A percentile compares a stretch with the other conserved stretches of the same genome.
These are phyloP conservation scores for Cydia splendana DNA, from an alignment of 1,140 invertebrate genomes.

Conservation along the genomic window DNA sequence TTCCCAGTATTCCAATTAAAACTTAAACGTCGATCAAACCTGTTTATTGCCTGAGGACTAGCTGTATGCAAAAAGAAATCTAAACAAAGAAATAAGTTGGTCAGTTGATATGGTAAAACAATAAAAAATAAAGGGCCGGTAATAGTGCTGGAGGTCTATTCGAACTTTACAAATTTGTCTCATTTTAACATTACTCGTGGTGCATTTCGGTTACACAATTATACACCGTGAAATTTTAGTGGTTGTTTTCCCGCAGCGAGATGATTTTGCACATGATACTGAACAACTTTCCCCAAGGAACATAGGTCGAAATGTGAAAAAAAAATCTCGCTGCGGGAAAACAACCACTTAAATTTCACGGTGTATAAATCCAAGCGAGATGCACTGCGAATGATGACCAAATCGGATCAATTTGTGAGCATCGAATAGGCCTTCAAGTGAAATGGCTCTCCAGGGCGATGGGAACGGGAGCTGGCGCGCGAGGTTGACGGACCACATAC, in stretches of 20 bases:
- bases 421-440: neutral
- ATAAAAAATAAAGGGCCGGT: neutral
- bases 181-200: neutral
- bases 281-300: no score
- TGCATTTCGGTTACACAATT: neutral
- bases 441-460: conserved; percentile 3
- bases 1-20: conserved; percentile 12
- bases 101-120: neutral
- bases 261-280: no score
- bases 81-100: neutral
- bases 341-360: no score
- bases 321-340: no score
- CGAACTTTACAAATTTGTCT: neutral
- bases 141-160: neutral
- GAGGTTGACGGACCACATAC: conserved; percentile 51
- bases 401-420: neutral
- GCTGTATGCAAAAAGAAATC: conserved; percentile 13
- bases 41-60: conserved; percentile 1
- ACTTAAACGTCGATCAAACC: conserved; percentile 1
- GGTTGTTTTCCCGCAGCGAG: no score
- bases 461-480: conserved; percentile 16
- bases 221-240: no score
- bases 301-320: no score
- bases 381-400: neutral
- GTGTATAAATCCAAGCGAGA: no score